Base-by-base conservation (phyloP, 1,140 invertebrate genomes). In the Drosophila cardini region DNA sequence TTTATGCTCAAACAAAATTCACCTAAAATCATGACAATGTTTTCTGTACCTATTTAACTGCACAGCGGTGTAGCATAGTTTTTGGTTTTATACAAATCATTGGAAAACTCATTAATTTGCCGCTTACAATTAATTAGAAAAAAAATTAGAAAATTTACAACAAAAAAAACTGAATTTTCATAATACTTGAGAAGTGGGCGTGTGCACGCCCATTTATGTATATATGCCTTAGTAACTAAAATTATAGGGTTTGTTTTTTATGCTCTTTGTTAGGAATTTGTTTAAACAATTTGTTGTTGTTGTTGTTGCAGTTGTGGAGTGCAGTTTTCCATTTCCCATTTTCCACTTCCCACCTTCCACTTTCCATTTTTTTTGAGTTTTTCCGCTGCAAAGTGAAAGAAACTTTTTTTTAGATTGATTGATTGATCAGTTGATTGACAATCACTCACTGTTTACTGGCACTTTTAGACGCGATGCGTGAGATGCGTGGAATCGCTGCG, bases 401-500 rank as follows among this genome's bases (percentile, higher is more conserved):
- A 26, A 26, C 21, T 3, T 5, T 26, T 26, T 26, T 26, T 8
- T 34, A 2, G 32, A 2, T 1, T 8, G 30, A 34, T 30, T 15
- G 48, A 32, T 8, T n/a, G 18, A 26, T 2, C 15, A 16, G 13
- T 6, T 26, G 10, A 15, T 18, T 10, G 3, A n/a, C 2, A 57
- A 45, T 50, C 42, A 68, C 65, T 68, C 2, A 57, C 55, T 50
- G 42, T 60, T 55, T 68, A 30, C 48, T 34, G 48, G 50, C 38
- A 55, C 30, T n/a, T 61, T 48, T 91, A 92, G 57, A 90, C 81
- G n/a, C 91, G 70, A 56, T 92, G 90, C 61, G 92, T 95, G 21
- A 96, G 92, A 78, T 96, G 96, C 5, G 96, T 97, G 1, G 95
- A 96, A 72, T 96, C 96, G 71, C 95, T 96, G 55, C 96, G 93